phyloP scores from a whole-genome alignment of 2,113 vertebrate genomes.

The Psittacula cyanocephala region DNA sequence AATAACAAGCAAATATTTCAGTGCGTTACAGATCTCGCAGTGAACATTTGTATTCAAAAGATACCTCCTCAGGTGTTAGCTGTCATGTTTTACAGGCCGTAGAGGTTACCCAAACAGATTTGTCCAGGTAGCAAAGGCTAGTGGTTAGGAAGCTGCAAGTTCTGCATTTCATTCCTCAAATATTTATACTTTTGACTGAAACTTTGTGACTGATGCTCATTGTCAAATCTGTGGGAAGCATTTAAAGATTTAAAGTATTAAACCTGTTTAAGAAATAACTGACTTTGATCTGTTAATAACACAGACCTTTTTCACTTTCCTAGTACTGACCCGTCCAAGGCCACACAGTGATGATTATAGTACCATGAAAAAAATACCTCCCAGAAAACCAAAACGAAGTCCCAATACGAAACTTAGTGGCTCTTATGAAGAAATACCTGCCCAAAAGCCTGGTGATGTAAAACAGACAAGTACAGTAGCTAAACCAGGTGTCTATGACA shows the following conservation, averaged over 20 bases:
- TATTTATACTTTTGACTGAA: neutral
- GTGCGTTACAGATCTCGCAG: neutral
- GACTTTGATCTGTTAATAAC: neutral
- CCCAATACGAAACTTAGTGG: constrained; percentile 93
- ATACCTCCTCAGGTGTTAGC: neutral
- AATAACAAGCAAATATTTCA: neutral
- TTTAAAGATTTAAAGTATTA: neutral
- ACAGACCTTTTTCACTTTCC: neutral
- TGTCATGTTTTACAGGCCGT: neutral
- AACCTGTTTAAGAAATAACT: neutral
- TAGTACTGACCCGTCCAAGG: constrained; percentile 87
- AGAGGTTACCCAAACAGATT: neutral
- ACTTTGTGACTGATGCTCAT: neutral
- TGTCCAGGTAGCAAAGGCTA: neutral
- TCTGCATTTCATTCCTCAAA: neutral
- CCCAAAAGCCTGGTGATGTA: constrained; percentile 77
- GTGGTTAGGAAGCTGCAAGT: neutral
- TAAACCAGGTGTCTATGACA: constrained; percentile 68
- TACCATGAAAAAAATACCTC: constrained; percentile 93
- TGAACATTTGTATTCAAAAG: neutral
- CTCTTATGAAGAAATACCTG: constrained; percentile 93
- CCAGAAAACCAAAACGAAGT: constrained; percentile 93
- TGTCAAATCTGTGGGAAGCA: neutral
- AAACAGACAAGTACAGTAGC: constrained; percentile 68
- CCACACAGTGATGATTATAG: constrained; percentile 98